Conservation (phyloP, 1,140 invertebrate genomes). For the Psilanteris sp. region DNA sequence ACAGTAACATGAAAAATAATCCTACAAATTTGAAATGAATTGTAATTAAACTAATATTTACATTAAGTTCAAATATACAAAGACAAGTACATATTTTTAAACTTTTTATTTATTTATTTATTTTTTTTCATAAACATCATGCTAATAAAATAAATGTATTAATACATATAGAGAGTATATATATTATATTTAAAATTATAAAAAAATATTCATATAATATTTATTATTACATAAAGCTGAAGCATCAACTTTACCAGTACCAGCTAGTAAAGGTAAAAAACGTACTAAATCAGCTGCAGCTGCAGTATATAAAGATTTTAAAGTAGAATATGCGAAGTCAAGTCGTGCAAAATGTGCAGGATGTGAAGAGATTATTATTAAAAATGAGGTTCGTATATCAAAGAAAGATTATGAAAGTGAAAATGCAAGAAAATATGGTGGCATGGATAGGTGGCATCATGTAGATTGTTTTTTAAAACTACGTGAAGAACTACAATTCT, state of each 20-base stretch:
- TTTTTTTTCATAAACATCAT: too few relatives aligned
- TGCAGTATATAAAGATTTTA: conserved; percentile 84
- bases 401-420: conserved; percentile 94
- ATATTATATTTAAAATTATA: too few relatives aligned
- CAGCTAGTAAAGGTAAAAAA: conserved; percentile 76
- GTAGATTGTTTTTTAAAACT: conserved; percentile 93
- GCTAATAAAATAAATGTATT: too few relatives aligned
- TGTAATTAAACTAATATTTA: too few relatives aligned
- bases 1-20: too few relatives aligned
- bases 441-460: conserved; percentile 93
- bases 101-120: too few relatives aligned
- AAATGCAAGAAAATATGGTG: conserved; percentile 88
- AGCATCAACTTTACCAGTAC: conserved; percentile 10
- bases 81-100: too few relatives aligned
- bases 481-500: conserved; percentile 88
- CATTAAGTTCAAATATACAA: too few relatives aligned
- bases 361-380: conserved; percentile 93
- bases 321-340: conserved; percentile 94
- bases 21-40: too few relatives aligned
- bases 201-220: too few relatives aligned
- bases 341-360: conserved; percentile 88
- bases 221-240: conserved; percentile 48
- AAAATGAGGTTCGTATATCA: conserved; percentile 89
- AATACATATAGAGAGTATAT: too few relatives aligned
- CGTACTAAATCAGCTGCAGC: conserved; percentile 64